Base-by-base conservation (phyloP, 2,888 invertebrate species). In the Drosophila monieri region DNA sequence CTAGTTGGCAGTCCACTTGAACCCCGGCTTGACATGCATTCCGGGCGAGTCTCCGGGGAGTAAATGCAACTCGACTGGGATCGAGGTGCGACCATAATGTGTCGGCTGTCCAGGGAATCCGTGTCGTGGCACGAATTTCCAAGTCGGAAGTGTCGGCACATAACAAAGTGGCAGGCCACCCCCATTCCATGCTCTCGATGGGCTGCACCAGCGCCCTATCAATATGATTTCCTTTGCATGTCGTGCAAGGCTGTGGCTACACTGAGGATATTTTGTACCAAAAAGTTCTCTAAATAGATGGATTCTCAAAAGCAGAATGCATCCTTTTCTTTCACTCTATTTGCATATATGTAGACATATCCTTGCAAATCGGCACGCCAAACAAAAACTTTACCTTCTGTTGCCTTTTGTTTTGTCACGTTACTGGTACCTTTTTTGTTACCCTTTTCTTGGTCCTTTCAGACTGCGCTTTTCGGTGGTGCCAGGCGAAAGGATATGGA, bases 101-200 rank as follows among this genome's bases (percentile, higher is more conserved):
- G 49, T 25, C 32, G 44, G 54, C 46, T 68, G 70, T 59, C 72
- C 54, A 51, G 62, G 39, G 62, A 78, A 89, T 80, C 72, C 85
- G 76, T 89, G 88, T 80, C 88, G 88, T 88, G 88, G 88, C 89
- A 89, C 88, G 74, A 79, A 87, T 87, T 73, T 56, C 66, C 77
- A 46, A 71, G 77, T 85, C 85, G 88, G 88, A 88, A 88, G 83
- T 84, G 88, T 79, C 81, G 81, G 85, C 83, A 71, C 60, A 78
- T 68, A 84, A 80, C 84, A 80, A 80, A 80, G 84, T 80, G 84
- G 67, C 78, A 46, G 51, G 10, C 15, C 51, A 39, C 66, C 60
- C 15, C 53, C 25, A 41, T 43, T 39, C 51, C 65, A 21, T 18
- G 14, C 51, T 51, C 37, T 64, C 37, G 55, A 66, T 55, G 62